Conservation (phyloP, 2,888 invertebrate genomes). For the Pandemis heparana region DNA sequence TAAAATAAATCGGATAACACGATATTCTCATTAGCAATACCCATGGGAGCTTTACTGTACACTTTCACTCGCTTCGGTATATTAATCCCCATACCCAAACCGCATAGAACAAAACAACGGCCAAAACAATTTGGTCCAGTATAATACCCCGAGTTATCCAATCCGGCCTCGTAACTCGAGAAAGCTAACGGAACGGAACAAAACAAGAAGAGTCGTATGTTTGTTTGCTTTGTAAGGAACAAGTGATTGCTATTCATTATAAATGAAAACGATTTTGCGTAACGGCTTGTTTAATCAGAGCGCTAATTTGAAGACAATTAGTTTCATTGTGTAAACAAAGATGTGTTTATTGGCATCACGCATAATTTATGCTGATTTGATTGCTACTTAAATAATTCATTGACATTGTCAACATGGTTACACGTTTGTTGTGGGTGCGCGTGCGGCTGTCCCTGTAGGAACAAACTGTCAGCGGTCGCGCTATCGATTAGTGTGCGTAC, state of each 20-base stretch:
- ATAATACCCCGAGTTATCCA: slow-evolving; percentile 53
- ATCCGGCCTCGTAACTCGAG: slow-evolving; percentile 51
- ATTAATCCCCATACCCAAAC: slow-evolving; percentile 52
- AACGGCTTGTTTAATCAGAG: slow-evolving; percentile 30
- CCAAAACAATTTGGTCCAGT: slow-evolving; percentile 50
- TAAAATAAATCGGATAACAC: background rate
- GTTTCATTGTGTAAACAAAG: slow-evolving; percentile 14
- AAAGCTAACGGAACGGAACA: slow-evolving; percentile 52
- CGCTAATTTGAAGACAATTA: slow-evolving; percentile 25
- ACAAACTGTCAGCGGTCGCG: slow-evolving; percentile 34
- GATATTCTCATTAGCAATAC: slow-evolving; percentile 2
- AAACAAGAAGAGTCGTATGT: slow-evolving; percentile 40
- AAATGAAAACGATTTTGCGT: slow-evolving; percentile 23
- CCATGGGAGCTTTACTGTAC: background rate
- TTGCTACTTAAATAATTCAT: slow-evolving; percentile 39
- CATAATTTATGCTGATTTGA: slow-evolving; percentile 26
- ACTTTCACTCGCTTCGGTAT: slow-evolving; percentile 15
- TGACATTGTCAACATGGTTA: slow-evolving; percentile 42
- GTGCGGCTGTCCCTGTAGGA: slow-evolving; percentile 31
- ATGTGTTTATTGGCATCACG: slow-evolving; percentile 10
- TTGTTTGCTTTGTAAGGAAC: slow-evolving; percentile 34
- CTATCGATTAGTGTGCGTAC: slow-evolving; percentile 49
- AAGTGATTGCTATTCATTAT: slow-evolving; percentile 34
- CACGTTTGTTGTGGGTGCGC: slow-evolving; percentile 21
- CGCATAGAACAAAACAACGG: slow-evolving; percentile 52